Base-by-base conservation (phyloP, 1,140 invertebrate genomes). In the Sinonovacula constricta region DNA sequence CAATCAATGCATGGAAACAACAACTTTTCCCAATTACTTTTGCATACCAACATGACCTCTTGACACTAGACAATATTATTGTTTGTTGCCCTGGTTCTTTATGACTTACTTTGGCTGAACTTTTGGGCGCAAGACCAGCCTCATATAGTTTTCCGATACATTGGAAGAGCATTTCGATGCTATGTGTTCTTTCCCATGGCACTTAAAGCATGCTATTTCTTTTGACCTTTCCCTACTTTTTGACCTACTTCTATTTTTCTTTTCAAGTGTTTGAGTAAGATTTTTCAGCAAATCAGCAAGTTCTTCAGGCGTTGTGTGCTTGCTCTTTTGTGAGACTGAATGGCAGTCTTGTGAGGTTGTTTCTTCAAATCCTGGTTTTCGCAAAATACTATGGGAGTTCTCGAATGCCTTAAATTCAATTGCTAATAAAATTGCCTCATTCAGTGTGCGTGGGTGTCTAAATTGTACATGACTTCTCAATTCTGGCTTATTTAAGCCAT, bases 381-480 rank as follows among this genome's bases (percentile, higher is more conserved):
- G 31, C n/a, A 68, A 30, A 7, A 68, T 68, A 3, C 49, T 18
- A 2, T 68, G 66, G 2, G 66, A 68, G 24, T n/a, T 56, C 36
- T 68, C 66, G 24, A 68, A 68, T 3, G 66, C 66, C 33, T 68
- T 51, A 68, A 68, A 56, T 51, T 68, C n/a, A n/a, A n/a, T n/a
- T n/a, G n/a, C n/a, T n/a, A n/a, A n/a, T n/a, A n/a, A n/a, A n/a
- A n/a, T n/a, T n/a, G n/a, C n/a, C n/a, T n/a, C n/a, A n/a, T n/a
- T n/a, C 18, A 68, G 14, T n/a, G 66, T 68, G 1, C 1, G 15
- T 1, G 26, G 51, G 22, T 56, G 45, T 53, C 49, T 63, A 28
- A 53, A 68, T 68, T 68, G 66, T 34, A 68, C 66, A 68, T 68
- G 51, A 56, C 66, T 68, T n/a, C 66, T 68, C 3, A 68, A 3